Base-by-base conservation (phyloP, 1,140 invertebrate genomes). In the Anoplophora glabripennis region DNA sequence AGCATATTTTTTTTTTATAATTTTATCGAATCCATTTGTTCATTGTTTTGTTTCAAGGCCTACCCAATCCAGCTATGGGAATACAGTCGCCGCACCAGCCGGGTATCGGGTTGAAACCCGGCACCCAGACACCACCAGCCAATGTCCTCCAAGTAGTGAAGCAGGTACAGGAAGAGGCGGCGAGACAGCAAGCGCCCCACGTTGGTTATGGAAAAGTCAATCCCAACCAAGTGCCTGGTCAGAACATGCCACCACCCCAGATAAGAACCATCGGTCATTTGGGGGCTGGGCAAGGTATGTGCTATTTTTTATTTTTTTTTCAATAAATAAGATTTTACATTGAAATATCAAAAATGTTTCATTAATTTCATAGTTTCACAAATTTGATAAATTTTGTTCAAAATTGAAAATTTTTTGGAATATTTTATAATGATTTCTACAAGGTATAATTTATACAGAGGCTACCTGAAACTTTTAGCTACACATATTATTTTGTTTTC, bases 151-250 rank as follows among this genome's bases (percentile, higher is more conserved):
- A 93, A 72, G 91, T 92, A 18, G 90, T 93, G 11, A 90, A 91
- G 70, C 89, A 96, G 78, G 93, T 96, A 1, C 93, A 96, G 74
- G 92, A 94, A 70, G 92, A 94, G 71, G 94, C 92, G 42, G 90
- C 90, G 1, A 80, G 90, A 17, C 91, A 91, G 72, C 89, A 90
- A 70, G 86, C 84, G 8, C 89, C 89, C 9, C 87, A 88, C 59
- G 79, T 81, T 14, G 73, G 72, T 34, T 88, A 86, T 59, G 87
- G 88, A 2, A 89, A 89, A 74, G 86, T 89, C 59, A 83, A 83
- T 69, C 84, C 88, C 61, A 76, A 79, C 64, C 61, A 81, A 63
- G 69, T 79, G 62, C 80, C 78, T 10, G 74, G 72, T 4, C 79
- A 78, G n/a, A 80, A 81, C 7, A 87, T 87, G 84, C 83, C 84